Evolutionary conservation across 2,797 vertebrate genomes (phyloP).

Genomic region (Urosaurus nigricauda): DNA sequence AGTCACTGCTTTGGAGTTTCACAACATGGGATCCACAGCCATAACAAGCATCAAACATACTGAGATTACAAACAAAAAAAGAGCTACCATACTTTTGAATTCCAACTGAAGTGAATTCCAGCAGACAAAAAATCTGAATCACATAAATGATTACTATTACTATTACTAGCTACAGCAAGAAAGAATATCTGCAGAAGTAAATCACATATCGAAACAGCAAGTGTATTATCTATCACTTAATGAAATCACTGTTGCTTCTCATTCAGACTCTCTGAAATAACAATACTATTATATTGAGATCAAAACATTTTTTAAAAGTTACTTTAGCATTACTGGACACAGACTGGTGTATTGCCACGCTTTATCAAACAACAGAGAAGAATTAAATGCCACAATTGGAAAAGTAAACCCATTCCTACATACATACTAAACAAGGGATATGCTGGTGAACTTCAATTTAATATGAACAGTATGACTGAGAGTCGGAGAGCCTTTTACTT

Average conservation of each 20-base stretch:
- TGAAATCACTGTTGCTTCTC: background rate
- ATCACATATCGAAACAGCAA: background rate
- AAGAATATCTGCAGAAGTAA: background rate
- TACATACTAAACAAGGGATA: background rate
- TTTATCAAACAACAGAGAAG: background rate
- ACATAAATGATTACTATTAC: background rate
- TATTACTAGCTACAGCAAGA: background rate
- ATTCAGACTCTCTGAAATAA: conserved; percentile 7
- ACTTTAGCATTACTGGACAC: background rate
- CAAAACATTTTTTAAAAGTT: background rate
- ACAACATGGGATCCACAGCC: background rate
- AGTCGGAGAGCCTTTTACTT: conserved; percentile 4
- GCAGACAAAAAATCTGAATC: background rate
- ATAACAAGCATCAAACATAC: background rate
- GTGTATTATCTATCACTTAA: background rate
- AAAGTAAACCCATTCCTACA: background rate
- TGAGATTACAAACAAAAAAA: conserved; percentile 2
- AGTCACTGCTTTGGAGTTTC: background rate
- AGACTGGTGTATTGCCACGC: background rate
- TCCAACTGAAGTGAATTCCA: background rate
- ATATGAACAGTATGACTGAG: background rate
- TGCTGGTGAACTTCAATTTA: background rate
- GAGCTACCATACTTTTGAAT: background rate
- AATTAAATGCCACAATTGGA: background rate
- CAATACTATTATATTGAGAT: background rate